Conservation (phyloP, 2,888 invertebrate genomes). For the Volucella inanis region DNA sequence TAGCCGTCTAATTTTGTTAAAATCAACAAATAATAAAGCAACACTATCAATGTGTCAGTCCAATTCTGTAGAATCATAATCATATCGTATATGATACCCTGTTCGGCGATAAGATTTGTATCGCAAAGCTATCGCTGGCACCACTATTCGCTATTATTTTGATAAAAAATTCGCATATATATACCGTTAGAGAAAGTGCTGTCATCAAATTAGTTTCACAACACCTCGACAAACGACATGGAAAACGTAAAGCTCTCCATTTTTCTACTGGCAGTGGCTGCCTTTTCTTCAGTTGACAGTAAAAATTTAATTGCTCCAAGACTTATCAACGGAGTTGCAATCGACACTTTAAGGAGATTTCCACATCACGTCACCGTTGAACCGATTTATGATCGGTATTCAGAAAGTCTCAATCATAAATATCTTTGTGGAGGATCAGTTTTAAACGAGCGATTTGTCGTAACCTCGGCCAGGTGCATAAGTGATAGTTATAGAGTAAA, state of each 20-base stretch:
- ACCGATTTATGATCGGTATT: not conserved
- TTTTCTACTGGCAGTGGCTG: not conserved
- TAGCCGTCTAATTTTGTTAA: not conserved
- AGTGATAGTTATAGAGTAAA: not conserved
- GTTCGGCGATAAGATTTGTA: no score
- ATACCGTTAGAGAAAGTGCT: not conserved
- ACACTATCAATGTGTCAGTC: no score
- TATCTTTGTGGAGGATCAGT: conserved; percentile 62
- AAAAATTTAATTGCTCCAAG: conserved; percentile 26
- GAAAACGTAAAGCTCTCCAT: not conserved
- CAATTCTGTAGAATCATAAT: no score
- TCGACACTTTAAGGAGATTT: conserved; percentile 65
- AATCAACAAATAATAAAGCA: not conserved
- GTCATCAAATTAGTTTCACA: not conserved
- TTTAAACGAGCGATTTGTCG: conserved; percentile 52
- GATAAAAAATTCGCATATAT: conserved; percentile 22
- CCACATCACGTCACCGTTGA: conserved; percentile 66
- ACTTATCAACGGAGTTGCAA: conserved; percentile 41
- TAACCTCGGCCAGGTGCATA: conserved; percentile 63
- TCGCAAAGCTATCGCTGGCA: no score
- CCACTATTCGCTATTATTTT: no score
- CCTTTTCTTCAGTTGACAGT: not conserved
- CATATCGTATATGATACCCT: no score
- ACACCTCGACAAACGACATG: conserved; percentile 26
- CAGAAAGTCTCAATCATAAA: no score